A percentile compares a stretch with the other conserved stretches of the same genome.
Conservation (phyloP, 2,888 invertebrate species). For the Cataglyphis rosenhaueri region DNA sequence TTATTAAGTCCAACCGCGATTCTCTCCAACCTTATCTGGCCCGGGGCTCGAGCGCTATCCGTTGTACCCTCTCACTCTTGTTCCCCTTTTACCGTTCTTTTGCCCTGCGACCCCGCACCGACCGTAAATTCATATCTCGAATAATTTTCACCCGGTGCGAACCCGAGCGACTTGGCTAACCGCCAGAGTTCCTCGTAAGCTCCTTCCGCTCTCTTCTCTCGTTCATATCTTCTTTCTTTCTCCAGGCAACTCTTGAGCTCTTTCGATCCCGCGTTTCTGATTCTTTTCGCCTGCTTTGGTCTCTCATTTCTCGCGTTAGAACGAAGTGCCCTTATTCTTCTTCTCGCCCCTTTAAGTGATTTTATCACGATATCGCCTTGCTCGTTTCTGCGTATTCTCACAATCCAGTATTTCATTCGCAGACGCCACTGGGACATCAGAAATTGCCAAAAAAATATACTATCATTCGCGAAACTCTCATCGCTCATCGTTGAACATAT, state of each 20-base stretch:
- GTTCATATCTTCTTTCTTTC: conserved; percentile 4
- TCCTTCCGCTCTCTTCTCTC: conserved; percentile 47
- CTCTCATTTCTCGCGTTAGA: conserved; percentile 54
- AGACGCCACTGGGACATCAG: conserved; percentile 63
- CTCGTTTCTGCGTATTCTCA: conserved; percentile 35
- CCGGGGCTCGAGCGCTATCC: conserved; percentile 65
- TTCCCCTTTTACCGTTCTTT: conserved; percentile 63
- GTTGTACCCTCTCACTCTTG: conserved; percentile 47
- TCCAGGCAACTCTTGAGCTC: conserved; percentile 29
- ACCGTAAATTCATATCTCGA: conserved; percentile 84
- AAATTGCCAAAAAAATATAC: conserved; percentile 25
- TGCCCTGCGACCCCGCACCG: conserved; percentile 66
- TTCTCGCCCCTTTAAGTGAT: conserved; percentile 63
- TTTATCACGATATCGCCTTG: conserved; percentile 66
- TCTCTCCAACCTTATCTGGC: conserved; percentile 76
- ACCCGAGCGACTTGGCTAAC: conserved; percentile 76
- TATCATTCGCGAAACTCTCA: conserved; percentile 23
- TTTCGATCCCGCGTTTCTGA: conserved; percentile 43
- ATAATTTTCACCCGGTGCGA: conserved; percentile 82
- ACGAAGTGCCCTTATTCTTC: conserved; percentile 69
- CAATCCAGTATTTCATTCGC: conserved; percentile 68
- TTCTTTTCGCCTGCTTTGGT: conserved; percentile 45
- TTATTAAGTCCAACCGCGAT: conserved; percentile 81
- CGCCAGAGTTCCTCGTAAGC: conserved; percentile 77
- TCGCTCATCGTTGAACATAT: conserved; percentile 3